Evolutionary conservation across 2,113 vertebrate genomes (phyloP).

Genomic region (Callocephalon fimbriatum): DNA sequence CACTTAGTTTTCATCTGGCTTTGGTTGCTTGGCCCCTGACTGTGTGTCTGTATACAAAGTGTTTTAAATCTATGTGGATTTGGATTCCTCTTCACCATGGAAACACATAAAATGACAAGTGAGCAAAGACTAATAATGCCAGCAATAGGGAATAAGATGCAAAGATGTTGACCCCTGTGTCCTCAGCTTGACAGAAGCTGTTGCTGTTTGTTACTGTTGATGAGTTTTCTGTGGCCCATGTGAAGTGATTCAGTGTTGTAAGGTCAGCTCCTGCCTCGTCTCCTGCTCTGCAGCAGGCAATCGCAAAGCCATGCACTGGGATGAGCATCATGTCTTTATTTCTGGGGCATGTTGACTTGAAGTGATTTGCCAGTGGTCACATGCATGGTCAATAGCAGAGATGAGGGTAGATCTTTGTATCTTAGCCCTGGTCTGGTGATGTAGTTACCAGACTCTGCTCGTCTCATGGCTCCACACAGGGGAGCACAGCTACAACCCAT

Average conservation of each 20-base stretch:
- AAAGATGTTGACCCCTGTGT: background rate
- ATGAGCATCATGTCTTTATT: background rate
- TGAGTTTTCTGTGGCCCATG: background rate
- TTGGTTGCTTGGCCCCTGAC: background rate
- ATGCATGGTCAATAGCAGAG: background rate
- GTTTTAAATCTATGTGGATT: background rate
- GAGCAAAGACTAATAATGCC: background rate
- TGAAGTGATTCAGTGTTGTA: background rate
- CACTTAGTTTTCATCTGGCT: background rate
- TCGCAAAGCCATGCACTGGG: background rate
- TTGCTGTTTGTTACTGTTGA: background rate
- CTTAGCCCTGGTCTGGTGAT: background rate
- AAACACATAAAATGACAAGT: background rate
- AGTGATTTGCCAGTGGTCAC: background rate
- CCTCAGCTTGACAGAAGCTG: background rate
- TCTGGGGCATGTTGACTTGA: background rate
- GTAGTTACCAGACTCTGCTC: background rate
- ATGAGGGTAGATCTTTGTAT: background rate
- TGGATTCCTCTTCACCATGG: background rate
- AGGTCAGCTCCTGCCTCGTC: background rate
- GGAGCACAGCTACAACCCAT: background rate
- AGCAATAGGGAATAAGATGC: background rate
- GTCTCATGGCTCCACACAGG: background rate
- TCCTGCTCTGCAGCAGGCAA: background rate
- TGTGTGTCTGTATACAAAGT: background rate